Evolutionary conservation across 2,888 invertebrate species (phyloP), one percentile per base, ranked within the genome.

Genomic region (Oligia latruncula): DNA sequence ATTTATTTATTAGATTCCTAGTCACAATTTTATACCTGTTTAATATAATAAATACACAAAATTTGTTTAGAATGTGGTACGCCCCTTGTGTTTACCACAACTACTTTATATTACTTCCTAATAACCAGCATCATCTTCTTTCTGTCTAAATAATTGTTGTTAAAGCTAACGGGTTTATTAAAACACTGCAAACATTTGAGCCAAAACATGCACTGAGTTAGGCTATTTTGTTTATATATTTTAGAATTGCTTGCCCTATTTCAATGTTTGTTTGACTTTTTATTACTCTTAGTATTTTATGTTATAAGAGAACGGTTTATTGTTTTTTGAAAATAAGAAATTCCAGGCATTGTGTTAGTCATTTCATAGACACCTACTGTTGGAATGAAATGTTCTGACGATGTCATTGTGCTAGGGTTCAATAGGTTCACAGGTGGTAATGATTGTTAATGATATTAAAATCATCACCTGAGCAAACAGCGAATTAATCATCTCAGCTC

Each of bases 251-350:
- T 49, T 49, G 46, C 15, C 23, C 3, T 2, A 9, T 65, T 35
- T 15, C 1, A 65, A n/a, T 35, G 17, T 35, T 0, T 17, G 6
- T 35, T 35, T 40, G 17, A 1, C 17, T 29, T 43, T 17, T 6
- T 13, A 43, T 43, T 20, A 20, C 20, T 13, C 5, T 29, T 15
- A 29, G 9, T 46, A 49, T 64, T 73, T 29, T 13, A 29, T 62
- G 3, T 40, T 15, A n/a, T 29, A 29, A 20, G 20, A 1, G 0
- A 62, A 49, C 0, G 35, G 8, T 46, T 35, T n/a, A 46, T 35
- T 46, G 23, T 49, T 58, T 52, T 74, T 40, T 40, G n/a, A n/a
- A 52, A 62, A 40, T 17, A 75, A 43, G 43, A 74, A 66, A 55
- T 58, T 9, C 4, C 13, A n/a, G 8, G 20, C 55, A 20, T 29